phyloP scores from a whole-genome alignment of 1,140 invertebrate genomes.

The Hyposmocoma kahamanoa region DNA sequence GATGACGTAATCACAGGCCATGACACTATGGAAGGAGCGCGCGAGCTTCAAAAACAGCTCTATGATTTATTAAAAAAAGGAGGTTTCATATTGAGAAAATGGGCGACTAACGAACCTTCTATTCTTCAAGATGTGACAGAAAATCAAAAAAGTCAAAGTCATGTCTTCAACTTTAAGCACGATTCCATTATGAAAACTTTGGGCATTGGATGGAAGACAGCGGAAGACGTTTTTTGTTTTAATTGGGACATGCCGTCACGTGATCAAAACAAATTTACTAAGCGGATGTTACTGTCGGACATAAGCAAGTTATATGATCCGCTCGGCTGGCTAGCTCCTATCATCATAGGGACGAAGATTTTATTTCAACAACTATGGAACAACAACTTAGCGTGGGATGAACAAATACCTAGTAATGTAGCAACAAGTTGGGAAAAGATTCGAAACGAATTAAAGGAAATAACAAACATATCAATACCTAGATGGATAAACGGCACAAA shows the following conservation, averaged over 20 bases:
- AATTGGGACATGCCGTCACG: neutral
- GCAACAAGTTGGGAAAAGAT: slow-evolving; percentile 1
- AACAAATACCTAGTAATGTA: slow-evolving; percentile 14
- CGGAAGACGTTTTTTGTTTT: neutral
- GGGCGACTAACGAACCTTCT: neutral
- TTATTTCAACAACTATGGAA: slow-evolving; percentile 59
- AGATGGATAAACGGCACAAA: neutral
- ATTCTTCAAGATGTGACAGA: neutral
- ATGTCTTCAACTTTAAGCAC: neutral
- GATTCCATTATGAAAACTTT: neutral
- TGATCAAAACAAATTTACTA: slow-evolving; percentile 10
- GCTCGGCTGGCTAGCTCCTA: slow-evolving; percentile 45
- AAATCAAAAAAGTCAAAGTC: neutral
- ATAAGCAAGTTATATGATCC: slow-evolving; percentile 38
- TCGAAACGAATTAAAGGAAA: neutral
- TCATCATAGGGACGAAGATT: slow-evolving; percentile 48
- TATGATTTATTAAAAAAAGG: neutral
- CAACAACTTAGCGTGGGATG: slow-evolving; percentile 41
- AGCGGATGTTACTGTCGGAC: slow-evolving; percentile 17
- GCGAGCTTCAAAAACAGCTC: neutral
- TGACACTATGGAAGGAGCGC: neutral
- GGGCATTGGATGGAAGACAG: neutral
- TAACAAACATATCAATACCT: neutral
- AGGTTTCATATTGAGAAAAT: slow-evolving; percentile 3
- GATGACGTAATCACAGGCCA: neutral